A percentile compares a stretch with the other conserved stretches of the same genome.
phyloP scores from a whole-genome alignment of 1,140 invertebrate genomes.

The Drosophila burlai region DNA sequence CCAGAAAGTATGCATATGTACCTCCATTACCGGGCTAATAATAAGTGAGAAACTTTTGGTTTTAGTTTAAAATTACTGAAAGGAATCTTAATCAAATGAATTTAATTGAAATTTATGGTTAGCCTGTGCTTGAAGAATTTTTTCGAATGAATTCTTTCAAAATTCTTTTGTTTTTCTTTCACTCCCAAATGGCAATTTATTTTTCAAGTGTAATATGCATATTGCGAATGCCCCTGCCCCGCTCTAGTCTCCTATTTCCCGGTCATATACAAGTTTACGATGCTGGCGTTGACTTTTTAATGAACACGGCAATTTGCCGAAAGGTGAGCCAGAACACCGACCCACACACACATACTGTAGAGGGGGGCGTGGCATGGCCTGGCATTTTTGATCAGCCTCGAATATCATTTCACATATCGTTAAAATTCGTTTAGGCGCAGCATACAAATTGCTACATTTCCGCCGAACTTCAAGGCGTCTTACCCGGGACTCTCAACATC shows the following conservation, averaged over 20 bases:
- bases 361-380: constrained; percentile 37
- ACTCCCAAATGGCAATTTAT: constrained; percentile 29
- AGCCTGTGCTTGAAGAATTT: too few species aligned
- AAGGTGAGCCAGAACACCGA: constrained; percentile 54
- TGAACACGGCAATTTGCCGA: constrained; percentile 80
- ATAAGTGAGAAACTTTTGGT: too few species aligned
- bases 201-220: constrained; percentile 60
- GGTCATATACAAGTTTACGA: constrained; percentile 63
- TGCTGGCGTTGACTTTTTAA: constrained; percentile 79
- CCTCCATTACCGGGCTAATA: too few species aligned
- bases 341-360: constrained; percentile 10
- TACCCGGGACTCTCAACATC: constrained; percentile 10
- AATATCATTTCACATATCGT: constrained; percentile 84
- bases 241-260: constrained; percentile 25
- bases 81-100: too few species aligned
- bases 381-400: constrained; percentile 78
- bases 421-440: constrained; percentile 83
- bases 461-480: constrained; percentile 66
- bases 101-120: too few species aligned
- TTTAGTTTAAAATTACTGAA: too few species aligned
- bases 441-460: constrained; percentile 84
- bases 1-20: not conserved
- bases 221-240: constrained; percentile 29
- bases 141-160: fast-evolving
- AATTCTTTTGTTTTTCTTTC: too few species aligned